Conservation (phyloP, 2,888 invertebrate genomes). For the Harpalus rufipes region DNA sequence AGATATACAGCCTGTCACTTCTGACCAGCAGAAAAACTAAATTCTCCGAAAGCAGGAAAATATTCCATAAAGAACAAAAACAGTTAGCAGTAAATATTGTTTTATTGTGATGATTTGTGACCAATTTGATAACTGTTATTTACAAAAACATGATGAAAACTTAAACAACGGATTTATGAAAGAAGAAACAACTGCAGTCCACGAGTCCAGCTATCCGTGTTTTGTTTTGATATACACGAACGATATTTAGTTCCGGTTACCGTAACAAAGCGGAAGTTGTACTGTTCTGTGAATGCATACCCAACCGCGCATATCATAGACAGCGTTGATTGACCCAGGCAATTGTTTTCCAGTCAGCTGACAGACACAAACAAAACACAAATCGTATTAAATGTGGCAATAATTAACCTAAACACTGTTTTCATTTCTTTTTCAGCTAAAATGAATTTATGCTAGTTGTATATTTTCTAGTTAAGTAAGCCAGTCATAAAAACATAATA, state of each 20-base stretch:
- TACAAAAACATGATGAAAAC: constrained; percentile 6
- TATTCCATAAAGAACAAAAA: not conserved
- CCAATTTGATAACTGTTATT: not conserved
- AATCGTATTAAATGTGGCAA: constrained; percentile 26
- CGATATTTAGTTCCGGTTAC: constrained; percentile 59
- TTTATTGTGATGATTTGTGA: constrained; percentile 9
- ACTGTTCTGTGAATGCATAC: constrained; percentile 42
- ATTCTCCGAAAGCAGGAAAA: too few relatives aligned
- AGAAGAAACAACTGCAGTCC: constrained; percentile 5
- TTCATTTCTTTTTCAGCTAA: constrained; percentile 40
- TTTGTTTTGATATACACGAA: constrained; percentile 43
- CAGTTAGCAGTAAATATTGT: not conserved
- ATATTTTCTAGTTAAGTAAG: constrained; percentile 61
- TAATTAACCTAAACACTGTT: constrained; percentile 49
- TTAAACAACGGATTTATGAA: constrained; percentile 10
- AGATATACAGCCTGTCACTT: too few relatives aligned
- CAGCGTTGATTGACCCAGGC: constrained; percentile 50
- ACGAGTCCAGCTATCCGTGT: not conserved
- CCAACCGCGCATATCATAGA: constrained; percentile 33
- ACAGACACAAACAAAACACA: constrained; percentile 31
- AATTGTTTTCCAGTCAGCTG: constrained; percentile 45
- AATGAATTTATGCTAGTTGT: constrained; percentile 64
- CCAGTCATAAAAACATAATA: constrained; percentile 62
- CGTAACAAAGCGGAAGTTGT: constrained; percentile 58
- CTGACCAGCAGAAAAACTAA: too few relatives aligned